phyloP scores from a whole-genome alignment of 1,140 invertebrate species.

The Meloidogyne floridensis region DNA sequence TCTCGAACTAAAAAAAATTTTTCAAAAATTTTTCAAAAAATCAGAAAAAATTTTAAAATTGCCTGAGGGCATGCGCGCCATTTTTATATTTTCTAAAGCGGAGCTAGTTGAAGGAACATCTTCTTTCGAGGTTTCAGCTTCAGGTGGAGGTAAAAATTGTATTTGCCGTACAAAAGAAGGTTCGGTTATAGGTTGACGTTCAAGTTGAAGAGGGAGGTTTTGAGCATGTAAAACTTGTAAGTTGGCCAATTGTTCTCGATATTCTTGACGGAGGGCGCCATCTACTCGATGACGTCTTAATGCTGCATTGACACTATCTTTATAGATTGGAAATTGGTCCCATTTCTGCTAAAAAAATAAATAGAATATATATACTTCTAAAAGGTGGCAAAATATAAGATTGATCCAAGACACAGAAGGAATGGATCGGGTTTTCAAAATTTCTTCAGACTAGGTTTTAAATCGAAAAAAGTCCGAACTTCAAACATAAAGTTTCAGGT shows the following conservation, averaged over 20 bases:
- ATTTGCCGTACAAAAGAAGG: slow-evolving; percentile 20
- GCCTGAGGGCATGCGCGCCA: slow-evolving; percentile 18
- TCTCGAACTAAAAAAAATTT: background rate
- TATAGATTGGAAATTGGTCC: slow-evolving; percentile 56
- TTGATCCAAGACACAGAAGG: too few species aligned
- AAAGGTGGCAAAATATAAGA: background rate
- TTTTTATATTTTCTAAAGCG: slow-evolving; percentile 10
- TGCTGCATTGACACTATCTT: slow-evolving; percentile 47
- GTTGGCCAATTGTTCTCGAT: slow-evolving; percentile 37
- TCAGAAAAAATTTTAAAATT: background rate
- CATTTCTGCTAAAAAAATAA: slow-evolving; percentile 49
- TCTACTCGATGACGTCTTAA: slow-evolving; percentile 83
- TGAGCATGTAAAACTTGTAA: slow-evolving; percentile 15
- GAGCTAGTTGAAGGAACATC: background rate
- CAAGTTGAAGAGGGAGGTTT: slow-evolving; percentile 3
- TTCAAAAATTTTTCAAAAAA: background rate
- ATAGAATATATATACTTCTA: background rate
- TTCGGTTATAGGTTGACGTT: background rate
- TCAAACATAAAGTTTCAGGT: too few species aligned
- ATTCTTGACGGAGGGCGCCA: slow-evolving; percentile 70
- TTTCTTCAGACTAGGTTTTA: too few species aligned
- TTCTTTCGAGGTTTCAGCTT: background rate
- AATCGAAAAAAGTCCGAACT: too few species aligned
- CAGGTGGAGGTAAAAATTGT: slow-evolving; percentile 21
- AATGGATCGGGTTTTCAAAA: too few species aligned